Base-by-base conservation (phyloP, 2,797 vertebrate genomes). In the Kryptolebias ocellatus region DNA sequence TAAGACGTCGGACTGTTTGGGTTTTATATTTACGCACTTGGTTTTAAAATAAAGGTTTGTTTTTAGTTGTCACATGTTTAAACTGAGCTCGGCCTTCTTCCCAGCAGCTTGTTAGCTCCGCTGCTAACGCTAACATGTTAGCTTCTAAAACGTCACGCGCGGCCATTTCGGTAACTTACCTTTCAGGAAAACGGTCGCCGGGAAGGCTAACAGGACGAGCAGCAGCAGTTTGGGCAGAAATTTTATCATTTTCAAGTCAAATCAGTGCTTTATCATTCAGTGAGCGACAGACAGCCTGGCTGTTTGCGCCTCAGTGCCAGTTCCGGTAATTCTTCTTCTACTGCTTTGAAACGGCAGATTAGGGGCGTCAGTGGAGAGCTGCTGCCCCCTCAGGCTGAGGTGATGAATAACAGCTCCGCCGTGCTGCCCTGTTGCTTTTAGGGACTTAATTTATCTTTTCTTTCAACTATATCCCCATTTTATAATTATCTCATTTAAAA, bases 221-320 rank as follows among this genome's bases (percentile, higher is more conserved):
- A 95, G 74, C 24, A 94, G 37, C n/a, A 94, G 76, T 78, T 93
- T 94, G 0, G 88, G 92, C 0, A 94, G 44, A 50, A 91, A 85
- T 5, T 54, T 90, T 83, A 91, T 78, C 91, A 90, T 93, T 80
- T 86, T 85, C 20, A 10, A 53, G 73, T 9, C 1, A 62, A 83
- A 72, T 87, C 85, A 77, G 67, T 34, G 61, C 65, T 54, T 60
- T 60, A 3, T 81, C 83, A 79, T 78, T 84, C 79, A 85, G 52
- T 10, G 66, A 69, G 57, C 7, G 58, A 49, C 68, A 37, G 28
- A 42, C 54, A 55, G 60, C 14, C 61, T 2, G 17, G 27, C 45
- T 53, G 15, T 4, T 59, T 5, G 29, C 24, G 27, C 28, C 28
- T 18, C 11, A 7, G 62, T 20, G 27, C 67, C 0, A 16, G 70